A percentile compares a stretch with the other conserved stretches of the same genome.
Conservation (phyloP, 2,888 invertebrate species). For the Tachina fera region DNA sequence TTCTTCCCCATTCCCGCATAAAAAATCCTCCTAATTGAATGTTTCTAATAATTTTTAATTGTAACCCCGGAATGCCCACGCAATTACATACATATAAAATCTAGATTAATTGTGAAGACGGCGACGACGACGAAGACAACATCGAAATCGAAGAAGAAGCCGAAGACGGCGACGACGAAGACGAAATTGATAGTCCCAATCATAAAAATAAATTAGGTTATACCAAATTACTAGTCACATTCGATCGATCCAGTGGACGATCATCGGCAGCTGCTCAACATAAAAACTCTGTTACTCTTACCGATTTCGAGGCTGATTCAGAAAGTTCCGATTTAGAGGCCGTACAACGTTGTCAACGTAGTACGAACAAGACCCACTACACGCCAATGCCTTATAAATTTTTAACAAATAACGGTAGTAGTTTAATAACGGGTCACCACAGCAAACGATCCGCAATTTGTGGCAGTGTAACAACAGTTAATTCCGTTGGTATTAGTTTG, state of each 20-base stretch:
- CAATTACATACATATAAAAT: slow-evolving; percentile 29
- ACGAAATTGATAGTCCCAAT: slow-evolving; percentile 75
- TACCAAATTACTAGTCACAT: slow-evolving; percentile 74
- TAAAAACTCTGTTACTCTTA: slow-evolving; percentile 74
- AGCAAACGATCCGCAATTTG: slow-evolving; percentile 40
- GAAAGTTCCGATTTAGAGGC: slow-evolving; percentile 83
- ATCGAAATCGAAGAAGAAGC: slow-evolving; percentile 75
- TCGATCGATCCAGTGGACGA: slow-evolving; percentile 68
- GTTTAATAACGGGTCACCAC: slow-evolving; percentile 31
- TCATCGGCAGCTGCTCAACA: slow-evolving; percentile 72
- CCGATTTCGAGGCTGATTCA: slow-evolving; percentile 86
- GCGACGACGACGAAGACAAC: slow-evolving; percentile 79
- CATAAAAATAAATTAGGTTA: slow-evolving; percentile 73
- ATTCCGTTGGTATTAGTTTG: slow-evolving; percentile 36
- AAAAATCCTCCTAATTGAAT: neutral
- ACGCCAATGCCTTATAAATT: slow-evolving; percentile 36
- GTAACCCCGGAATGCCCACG: neutral
- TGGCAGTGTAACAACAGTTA: slow-evolving; percentile 56
- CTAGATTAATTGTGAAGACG: slow-evolving; percentile 77
- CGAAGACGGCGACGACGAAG: slow-evolving; percentile 73
- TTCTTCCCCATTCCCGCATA: neutral
- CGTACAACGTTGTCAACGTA: slow-evolving; percentile 69
- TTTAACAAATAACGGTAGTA: slow-evolving; percentile 39
- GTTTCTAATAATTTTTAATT: slow-evolving; percentile 15
- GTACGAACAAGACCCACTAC: slow-evolving; percentile 17